Conservation (phyloP, 2,888 invertebrate species). For the Hylaea fasciaria region DNA sequence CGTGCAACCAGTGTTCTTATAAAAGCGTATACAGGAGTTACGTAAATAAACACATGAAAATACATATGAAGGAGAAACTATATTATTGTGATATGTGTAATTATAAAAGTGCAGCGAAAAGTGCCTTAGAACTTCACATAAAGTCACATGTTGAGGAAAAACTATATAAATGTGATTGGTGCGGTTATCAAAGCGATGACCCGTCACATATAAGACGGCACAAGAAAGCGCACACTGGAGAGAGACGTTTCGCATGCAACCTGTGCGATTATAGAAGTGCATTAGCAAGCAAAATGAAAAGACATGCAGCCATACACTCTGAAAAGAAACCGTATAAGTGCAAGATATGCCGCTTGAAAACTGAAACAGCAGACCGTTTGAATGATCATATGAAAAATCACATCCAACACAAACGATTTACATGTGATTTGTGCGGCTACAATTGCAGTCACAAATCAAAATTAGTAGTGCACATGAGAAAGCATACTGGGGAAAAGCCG, state of each 20-base stretch:
- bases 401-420: neutral
- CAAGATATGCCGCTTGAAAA: neutral
- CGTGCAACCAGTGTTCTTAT: too few species aligned
- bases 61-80: neutral
- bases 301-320: conserved; percentile 2
- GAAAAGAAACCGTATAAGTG: conserved; percentile 6
- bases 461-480: conserved; percentile 7
- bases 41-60: conserved; percentile 13
- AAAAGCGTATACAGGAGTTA: too few species aligned
- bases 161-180: too few species aligned
- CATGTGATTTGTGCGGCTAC: conserved; percentile 7
- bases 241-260: too few species aligned
- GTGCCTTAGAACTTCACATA: too few species aligned
- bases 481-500: conserved; percentile 11
- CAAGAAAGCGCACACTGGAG: conserved; percentile 1
- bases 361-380: neutral
- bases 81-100: neutral
- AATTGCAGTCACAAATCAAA: conserved; percentile 2
- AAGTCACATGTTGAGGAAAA: too few species aligned
- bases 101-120: neutral
- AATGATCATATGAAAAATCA: neutral
- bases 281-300: neutral
- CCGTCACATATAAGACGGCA: conserved; percentile 10
- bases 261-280: conserved; percentile 5
- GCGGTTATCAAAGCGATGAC: too few species aligned